Base-by-base conservation (phyloP, 2,888 invertebrate genomes). In the Uloborus plumipes region DNA sequence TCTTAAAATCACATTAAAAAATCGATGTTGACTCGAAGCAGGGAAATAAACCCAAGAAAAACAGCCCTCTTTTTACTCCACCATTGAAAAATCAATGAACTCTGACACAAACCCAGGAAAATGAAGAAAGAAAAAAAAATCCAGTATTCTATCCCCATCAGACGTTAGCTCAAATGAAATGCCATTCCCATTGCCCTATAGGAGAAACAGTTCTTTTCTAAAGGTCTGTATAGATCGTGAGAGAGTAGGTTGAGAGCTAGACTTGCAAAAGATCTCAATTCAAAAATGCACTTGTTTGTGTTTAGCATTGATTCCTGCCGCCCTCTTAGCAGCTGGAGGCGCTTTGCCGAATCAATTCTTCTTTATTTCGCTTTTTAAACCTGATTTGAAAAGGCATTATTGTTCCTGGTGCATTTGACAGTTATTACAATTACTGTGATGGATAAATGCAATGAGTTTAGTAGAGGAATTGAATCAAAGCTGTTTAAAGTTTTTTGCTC, bases 401-500 rank as follows among this genome's bases (percentile, higher is more conserved):
- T 64, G 22, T 69, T 26, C 51, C 66, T 47, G 61, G 66, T 20
- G 62, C 16, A 18, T 61, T 47, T 79, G 79, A 79, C 79, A 79
- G 73, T 72, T 79, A 73, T 73, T 79, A 73, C 73, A 72, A 79
- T 79, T 79, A 79, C 51, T 6, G 7, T 67, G 79, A 73, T 61
- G 65, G 59, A 51, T 59, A 66, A 78, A 66, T 66, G 58, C 58
- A 26, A n/a, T 62, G 16, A 18, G 55, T 39, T 55, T n/a, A 55
- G 55, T 20, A 20, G 14, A 55, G 20, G 20, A 55, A 55, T 55
- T 55, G 55, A 55, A 55, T 55, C n/a, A 55, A 55, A 18, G 22
- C 14, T 16, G 13, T 20, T 50, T 20, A 9, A 51, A 15, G 18
- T 51, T 22, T n/a, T 67, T 18, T 55, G 18, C 51, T 67, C 15